Percentiles rank a stretch among this genome's conserved stretches.
Evolutionary conservation across 1,140 invertebrate genomes (phyloP).

Genomic region (Aleiodes sp.): DNA sequence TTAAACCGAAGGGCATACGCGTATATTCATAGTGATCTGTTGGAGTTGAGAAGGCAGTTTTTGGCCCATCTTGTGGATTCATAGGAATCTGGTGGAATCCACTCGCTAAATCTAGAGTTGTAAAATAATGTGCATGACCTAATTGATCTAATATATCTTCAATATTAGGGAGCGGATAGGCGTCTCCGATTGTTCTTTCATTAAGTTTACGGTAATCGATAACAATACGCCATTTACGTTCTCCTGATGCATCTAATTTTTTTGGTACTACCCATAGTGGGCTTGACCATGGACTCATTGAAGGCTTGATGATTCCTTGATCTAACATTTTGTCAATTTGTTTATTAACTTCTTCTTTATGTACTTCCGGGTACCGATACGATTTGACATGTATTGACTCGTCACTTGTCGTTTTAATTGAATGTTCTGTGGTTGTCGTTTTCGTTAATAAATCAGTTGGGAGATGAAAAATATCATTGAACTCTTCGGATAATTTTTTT

Average conservation of each 20-base stretch:
- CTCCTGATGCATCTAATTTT: not conserved
- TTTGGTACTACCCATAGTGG: not conserved
- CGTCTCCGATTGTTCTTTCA: not conserved
- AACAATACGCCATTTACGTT: not conserved
- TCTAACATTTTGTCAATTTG: not conserved
- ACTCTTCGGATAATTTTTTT: not conserved
- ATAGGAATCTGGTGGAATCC: not conserved
- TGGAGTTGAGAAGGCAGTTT: not conserved
- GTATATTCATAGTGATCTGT: not conserved
- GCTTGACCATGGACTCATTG: not conserved
- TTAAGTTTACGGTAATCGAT: not conserved
- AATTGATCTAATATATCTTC: not conserved
- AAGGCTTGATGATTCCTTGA: not conserved
- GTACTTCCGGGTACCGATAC: not conserved
- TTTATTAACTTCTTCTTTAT: not conserved
- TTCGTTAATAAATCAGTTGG: slow-evolving; percentile 2
- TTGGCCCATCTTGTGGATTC: not conserved
- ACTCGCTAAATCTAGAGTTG: not conserved
- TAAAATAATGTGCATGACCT: not conserved
- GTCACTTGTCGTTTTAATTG: not conserved
- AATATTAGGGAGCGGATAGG: not conserved
- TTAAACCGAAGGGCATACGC: not conserved
- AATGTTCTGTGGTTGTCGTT: slow-evolving; percentile 1
- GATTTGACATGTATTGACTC: slow-evolving; percentile 4
- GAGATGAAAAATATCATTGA: slow-evolving; percentile 4